Conservation (phyloP, 1,140 invertebrate genomes). For the Rhopalosiphum maidis region DNA sequence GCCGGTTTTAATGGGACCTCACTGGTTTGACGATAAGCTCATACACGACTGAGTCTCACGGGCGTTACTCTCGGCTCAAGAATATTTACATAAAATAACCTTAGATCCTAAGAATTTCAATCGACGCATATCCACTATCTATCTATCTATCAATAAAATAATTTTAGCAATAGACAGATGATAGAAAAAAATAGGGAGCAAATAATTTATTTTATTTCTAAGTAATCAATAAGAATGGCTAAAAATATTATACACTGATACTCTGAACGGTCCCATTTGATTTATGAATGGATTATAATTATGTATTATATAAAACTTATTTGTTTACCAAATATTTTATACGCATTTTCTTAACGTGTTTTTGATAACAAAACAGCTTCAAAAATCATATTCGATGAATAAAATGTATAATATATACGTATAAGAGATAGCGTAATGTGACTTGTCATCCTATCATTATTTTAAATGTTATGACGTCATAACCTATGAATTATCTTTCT, state of each 20-base stretch:
- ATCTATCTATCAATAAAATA: background rate
- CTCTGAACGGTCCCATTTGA: background rate
- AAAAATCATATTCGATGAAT: background rate
- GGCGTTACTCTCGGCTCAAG: background rate
- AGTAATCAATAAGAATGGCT: background rate
- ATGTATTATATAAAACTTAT: background rate
- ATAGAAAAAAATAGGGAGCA: background rate
- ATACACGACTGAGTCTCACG: background rate
- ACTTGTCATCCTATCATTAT: no score
- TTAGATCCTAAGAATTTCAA: background rate
- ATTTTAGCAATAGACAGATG: background rate
- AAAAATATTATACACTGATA: background rate
- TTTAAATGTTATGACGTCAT: no score
- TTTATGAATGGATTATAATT: background rate
- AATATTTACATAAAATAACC: slow-evolving; percentile 19
- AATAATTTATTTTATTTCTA: background rate
- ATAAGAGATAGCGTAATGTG: no score
- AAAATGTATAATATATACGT: background rate
- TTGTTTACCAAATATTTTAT: background rate
- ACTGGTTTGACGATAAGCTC: slow-evolving; percentile 13
- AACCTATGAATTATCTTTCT: no score
- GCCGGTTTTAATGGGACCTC: slow-evolving; percentile 29
- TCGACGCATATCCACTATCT: background rate
- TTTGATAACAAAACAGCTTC: background rate
- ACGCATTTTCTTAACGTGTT: background rate